phyloP scores from a whole-genome alignment of 1,140 invertebrate species.

The Apis cerana region DNA sequence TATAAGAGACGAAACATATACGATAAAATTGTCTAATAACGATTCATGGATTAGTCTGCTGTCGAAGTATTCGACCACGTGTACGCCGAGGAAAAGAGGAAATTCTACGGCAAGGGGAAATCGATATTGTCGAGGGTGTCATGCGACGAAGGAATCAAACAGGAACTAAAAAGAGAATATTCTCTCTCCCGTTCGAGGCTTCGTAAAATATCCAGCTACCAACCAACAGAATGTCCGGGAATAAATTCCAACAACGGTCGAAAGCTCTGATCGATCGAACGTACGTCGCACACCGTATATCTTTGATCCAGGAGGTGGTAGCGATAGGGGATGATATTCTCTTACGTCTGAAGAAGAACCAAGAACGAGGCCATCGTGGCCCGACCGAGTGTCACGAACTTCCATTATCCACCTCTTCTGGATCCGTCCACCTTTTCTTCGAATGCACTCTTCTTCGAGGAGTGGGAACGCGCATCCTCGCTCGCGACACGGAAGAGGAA shows the following conservation, averaged over 20 bases:
- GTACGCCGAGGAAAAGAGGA: not conserved
- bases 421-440: constrained; percentile 23
- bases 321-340: constrained; percentile 68
- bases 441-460: not conserved
- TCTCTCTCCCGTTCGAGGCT: constrained; percentile 15
- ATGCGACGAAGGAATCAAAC: not conserved
- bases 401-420: constrained; percentile 56
- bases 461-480: constrained; percentile 2
- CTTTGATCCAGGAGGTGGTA: constrained; percentile 39
- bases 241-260: constrained; percentile 59
- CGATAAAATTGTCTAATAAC: too few species aligned
- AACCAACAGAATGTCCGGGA: constrained; percentile 57
- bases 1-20: too few species aligned
- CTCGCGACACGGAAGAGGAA: not conserved
- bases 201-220: constrained; percentile 50
- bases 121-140: constrained; percentile 1
- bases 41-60: too few species aligned
- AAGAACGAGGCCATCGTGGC: constrained; percentile 46
- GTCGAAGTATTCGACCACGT: too few species aligned
- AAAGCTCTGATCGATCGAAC: constrained; percentile 30
- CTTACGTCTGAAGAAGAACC: constrained; percentile 58
- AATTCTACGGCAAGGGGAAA: not conserved
- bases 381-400: constrained; percentile 57
- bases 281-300: constrained; percentile 43
- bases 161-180: constrained; percentile 30